A percentile compares a stretch with the other conserved stretches of the same genome.
Evolutionary conservation across 2,113 vertebrate genomes (phyloP).

Genomic region (Nothoprocta perdicaria): DNA sequence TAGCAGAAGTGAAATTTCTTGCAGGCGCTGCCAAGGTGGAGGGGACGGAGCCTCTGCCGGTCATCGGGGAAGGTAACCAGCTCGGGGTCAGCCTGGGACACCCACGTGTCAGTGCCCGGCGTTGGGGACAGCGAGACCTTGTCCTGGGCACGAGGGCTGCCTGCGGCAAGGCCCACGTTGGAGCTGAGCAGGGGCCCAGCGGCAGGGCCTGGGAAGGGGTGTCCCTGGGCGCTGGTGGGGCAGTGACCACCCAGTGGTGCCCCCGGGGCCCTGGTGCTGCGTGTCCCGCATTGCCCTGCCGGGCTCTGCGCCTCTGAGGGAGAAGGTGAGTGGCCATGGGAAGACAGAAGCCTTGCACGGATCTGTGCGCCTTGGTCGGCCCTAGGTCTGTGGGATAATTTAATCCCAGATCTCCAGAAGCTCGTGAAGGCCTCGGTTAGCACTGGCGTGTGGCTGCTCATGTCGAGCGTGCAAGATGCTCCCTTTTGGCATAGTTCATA

Average conservation of each 20-base stretch:
- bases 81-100: background rate
- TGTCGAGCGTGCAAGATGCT: background rate
- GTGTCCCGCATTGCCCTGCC: background rate
- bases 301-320: background rate
- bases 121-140: background rate
- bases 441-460: background rate
- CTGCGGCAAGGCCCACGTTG: background rate
- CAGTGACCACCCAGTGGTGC: rapidly evolving
- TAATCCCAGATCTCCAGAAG: background rate
- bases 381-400: background rate
- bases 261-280: background rate
- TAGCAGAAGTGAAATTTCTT: background rate
- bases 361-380: background rate
- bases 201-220: background rate
- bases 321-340: background rate
- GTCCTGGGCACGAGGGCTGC: no score
- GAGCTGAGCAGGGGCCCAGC: background rate
- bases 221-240: rapidly evolving
- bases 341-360: background rate
- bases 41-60: background rate
- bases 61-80: rapidly evolving
- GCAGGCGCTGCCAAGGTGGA: background rate
- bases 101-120: background rate
- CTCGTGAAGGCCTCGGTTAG: background rate
- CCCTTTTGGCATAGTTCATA: background rate